Evolutionary conservation across 2,113 vertebrate genomes (phyloP), one percentile per base, ranked within the genome.

Genomic region (Ascaphus truei): DNA sequence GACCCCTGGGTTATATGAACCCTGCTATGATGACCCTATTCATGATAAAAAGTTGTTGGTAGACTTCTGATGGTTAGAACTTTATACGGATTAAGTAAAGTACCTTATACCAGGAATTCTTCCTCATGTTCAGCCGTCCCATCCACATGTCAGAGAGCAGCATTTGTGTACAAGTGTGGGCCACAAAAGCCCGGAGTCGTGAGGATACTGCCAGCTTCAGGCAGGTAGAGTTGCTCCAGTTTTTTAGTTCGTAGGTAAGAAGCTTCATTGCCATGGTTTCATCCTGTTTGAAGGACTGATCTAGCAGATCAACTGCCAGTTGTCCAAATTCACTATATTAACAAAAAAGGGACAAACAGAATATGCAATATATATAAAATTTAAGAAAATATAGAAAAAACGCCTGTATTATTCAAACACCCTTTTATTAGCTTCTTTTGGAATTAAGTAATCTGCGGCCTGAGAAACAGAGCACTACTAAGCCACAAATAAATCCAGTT

Each of bases 31-130:
- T n/a, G n/a, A n/a, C n/a, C n/a, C n/a, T n/a, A n/a, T n/a, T n/a
- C n/a, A n/a, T n/a, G n/a, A n/a, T n/a, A n/a, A n/a, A n/a, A n/a
- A n/a, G n/a, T n/a, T n/a, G n/a, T n/a, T n/a, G n/a, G n/a, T n/a
- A n/a, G n/a, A n/a, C n/a, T n/a, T n/a, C n/a, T n/a, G n/a, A n/a
- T n/a, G n/a, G n/a, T n/a, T n/a, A n/a, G n/a, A n/a, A n/a, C n/a
- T n/a, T n/a, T n/a, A n/a, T n/a, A n/a, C n/a, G n/a, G n/a, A n/a
- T n/a, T n/a, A n/a, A 9, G 16, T 15, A 45, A 18, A 34, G 18
- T 91, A 99, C 97, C 95, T 99, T 99, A 88, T 98, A 98, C 97
- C 97, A 99, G 18, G 97, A 99, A 89, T 99, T 99, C 85, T 99
- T 99, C 76, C 96, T 93, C 97, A 99, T 99, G 85, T 99, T 99